These are phyloP conservation scores for Mythimna ferrago DNA, from an alignment of 2,888 invertebrate genomes.

Conservation along the genomic window DNA sequence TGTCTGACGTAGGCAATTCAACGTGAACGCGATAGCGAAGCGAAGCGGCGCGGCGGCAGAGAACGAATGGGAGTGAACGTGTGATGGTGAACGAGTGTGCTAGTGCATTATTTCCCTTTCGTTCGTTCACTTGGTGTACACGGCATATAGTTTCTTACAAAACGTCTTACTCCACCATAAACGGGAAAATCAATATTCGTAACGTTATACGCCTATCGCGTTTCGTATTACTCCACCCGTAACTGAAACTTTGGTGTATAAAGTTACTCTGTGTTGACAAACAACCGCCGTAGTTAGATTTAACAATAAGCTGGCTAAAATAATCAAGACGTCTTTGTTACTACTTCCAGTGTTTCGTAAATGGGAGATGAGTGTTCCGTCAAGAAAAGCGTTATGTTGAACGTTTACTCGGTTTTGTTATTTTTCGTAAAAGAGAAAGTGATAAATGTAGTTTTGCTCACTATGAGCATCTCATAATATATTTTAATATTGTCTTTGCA, in stretches of 20 bases:
- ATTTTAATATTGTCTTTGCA: too few species aligned
- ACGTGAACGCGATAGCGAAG: too few species aligned
- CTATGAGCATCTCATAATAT: too few species aligned
- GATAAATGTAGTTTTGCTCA: too few species aligned
- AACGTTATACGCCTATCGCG: conserved; percentile 54
- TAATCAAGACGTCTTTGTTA: conserved; percentile 49
- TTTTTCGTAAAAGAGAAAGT: too few species aligned
- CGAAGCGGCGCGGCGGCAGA: too few species aligned
- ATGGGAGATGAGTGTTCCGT: conserved; percentile 21
- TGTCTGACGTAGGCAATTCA: too few species aligned
- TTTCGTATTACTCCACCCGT: conserved; percentile 50
- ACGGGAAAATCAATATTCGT: conserved; percentile 59
- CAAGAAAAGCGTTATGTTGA: conserved; percentile 17
- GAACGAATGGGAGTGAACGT: neutral
- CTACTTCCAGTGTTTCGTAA: conserved; percentile 33
- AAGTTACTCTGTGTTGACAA: conserved; percentile 59
- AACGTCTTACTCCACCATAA: conserved; percentile 36
- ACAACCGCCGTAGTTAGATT: conserved; percentile 29
- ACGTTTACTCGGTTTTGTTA: conserved; percentile 17
- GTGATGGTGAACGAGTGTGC: neutral
- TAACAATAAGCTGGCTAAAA: conserved; percentile 46
- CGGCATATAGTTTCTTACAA: conserved; percentile 3
- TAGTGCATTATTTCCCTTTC: neutral
- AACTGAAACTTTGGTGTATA: conserved; percentile 53
- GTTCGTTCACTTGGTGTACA: neutral